Conservation (phyloP, 2,888 invertebrate genomes). For the Troides aeacus region DNA sequence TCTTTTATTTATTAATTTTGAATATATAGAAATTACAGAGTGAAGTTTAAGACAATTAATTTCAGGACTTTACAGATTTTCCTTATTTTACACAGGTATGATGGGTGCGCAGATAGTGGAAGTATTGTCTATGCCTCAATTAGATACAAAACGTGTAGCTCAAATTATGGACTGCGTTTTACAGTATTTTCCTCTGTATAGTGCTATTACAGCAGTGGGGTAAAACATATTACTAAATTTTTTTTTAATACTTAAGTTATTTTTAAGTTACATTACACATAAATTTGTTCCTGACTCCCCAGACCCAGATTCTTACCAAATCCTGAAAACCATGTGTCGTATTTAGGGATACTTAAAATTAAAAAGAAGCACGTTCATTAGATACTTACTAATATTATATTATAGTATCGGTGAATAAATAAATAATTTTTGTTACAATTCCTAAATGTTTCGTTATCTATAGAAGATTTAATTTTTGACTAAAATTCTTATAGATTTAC, state of each 20-base stretch:
- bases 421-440: neutral
- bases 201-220: slow-evolving; percentile 60
- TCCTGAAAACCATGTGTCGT: neutral
- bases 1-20: neutral
- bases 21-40: neutral
- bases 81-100: slow-evolving; percentile 76
- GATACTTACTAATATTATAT: neutral
- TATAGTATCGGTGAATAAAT: neutral
- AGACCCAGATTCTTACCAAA: neutral
- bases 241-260: neutral
- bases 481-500: too few species aligned
- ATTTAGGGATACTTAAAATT: neutral
- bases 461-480: too few species aligned
- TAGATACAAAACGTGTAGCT: slow-evolving; percentile 81
- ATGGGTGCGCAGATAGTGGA: slow-evolving; percentile 85
- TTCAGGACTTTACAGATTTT: neutral
- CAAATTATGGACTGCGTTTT: slow-evolving; percentile 83
- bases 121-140: slow-evolving; percentile 81
- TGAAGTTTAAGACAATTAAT: neutral
- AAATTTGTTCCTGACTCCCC: neutral
- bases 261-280: neutral
- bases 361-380: neutral
- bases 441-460: neutral
- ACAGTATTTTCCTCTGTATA: slow-evolving; percentile 84
- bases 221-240: slow-evolving; percentile 33